phyloP scores from a whole-genome alignment of 2,797 vertebrate species.

The Crocodylus rhombifer region DNA sequence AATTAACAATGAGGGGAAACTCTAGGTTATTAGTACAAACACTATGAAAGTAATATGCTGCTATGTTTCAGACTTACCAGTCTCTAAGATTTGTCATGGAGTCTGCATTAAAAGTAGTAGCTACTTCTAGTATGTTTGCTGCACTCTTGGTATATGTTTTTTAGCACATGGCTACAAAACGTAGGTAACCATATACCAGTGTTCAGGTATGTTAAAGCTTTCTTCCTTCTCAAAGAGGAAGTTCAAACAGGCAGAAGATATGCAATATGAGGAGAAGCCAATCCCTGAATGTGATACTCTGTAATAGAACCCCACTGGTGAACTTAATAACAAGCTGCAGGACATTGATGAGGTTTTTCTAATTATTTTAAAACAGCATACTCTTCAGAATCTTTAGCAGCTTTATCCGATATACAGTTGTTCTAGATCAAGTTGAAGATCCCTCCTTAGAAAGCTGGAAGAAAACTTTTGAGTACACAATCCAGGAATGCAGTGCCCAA shows the following conservation, averaged over 20 bases:
- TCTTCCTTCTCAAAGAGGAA: background rate
- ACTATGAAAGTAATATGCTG: rapidly evolving
- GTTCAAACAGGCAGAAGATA: background rate
- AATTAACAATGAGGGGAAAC: background rate
- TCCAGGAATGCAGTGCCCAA: background rate
- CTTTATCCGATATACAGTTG: background rate
- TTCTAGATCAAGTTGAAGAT: background rate
- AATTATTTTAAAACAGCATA: background rate
- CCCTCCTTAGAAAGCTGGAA: background rate
- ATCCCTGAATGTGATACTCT: background rate
- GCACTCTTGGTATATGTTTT: background rate
- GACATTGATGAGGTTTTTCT: background rate
- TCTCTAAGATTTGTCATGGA: background rate
- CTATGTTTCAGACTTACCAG: background rate
- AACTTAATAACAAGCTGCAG: background rate
- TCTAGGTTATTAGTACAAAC: background rate
- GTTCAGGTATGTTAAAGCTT: background rate
- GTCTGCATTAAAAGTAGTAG: background rate
- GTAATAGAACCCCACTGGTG: background rate
- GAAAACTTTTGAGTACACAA: background rate
- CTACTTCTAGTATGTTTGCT: background rate
- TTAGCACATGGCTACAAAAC: background rate
- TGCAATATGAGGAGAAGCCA: background rate
- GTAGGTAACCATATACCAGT: background rate
- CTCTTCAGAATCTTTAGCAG: background rate